Evolutionary conservation across 1,140 invertebrate genomes (phyloP), one percentile per base, ranked within the genome.

Genomic region (Drosophila ananassae): DNA sequence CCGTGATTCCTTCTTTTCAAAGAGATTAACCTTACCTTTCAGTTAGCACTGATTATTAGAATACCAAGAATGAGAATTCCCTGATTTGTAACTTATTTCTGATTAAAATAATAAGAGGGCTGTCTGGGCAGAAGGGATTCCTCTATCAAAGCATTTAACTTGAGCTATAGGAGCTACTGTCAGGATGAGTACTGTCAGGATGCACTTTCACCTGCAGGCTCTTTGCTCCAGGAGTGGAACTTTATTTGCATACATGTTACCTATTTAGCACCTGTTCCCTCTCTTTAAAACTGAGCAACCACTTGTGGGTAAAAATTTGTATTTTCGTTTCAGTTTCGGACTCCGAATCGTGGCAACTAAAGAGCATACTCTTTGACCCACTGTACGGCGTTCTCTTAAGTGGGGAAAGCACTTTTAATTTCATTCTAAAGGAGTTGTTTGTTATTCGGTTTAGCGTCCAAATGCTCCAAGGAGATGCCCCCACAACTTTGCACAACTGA

Each of bases 221-320:
- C 25, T 1, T 7, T 28, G 7, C 25, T 28, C 25, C 25, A 28
- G 7, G 7, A 28, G 3, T 28, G 5, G 5, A 34, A 8, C 9
- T 34, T 37, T 10, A 37, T 37, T 37, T 37, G 34, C 34, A 37
- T 37, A 37, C 12, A 37, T 37, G 3, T 37, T n/a, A 37, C 34
- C 34, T 37, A 12, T 4, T 12, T 37, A n/a, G 10, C 25, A 59
- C 28, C 57, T 59, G 46, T 28, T 7, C 24, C 5, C 47, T 22
- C 8, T 46, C 58, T 48, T 54, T 44, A 50, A 48, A 12, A 24
- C 1, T 12, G 39, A 66, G 55, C 82, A 87, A 87, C 82, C 82
- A 87, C 82, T 87, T 87, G 82, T 87, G 69, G 74, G 82, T 53
- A 41, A 63, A 79, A 61, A 37, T 37, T 37, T 54, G 25, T 25